Conservation (phyloP, 2,888 invertebrate genomes). For the Scotopteryx bipunctaria region DNA sequence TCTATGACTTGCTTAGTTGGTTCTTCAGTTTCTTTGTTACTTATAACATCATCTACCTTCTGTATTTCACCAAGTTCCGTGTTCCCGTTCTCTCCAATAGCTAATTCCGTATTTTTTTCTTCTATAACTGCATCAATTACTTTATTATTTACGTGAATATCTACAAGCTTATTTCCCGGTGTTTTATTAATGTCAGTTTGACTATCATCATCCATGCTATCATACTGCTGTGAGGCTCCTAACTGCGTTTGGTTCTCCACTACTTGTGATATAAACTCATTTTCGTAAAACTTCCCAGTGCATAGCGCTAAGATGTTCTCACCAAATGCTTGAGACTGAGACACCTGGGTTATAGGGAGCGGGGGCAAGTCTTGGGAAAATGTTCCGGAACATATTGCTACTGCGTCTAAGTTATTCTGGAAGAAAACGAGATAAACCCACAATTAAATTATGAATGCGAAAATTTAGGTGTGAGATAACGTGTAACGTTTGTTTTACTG, state of each 20-base stretch:
- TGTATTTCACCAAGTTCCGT: too few species aligned
- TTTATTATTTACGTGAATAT: not conserved
- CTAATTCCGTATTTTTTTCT: constrained; percentile 1
- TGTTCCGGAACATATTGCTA: constrained; percentile 83
- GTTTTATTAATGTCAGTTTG: constrained; percentile 16
- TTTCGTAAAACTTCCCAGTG: constrained; percentile 83
- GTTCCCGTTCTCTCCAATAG: constrained; percentile 5
- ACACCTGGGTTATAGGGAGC: constrained; percentile 48
- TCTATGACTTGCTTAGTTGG: constrained; percentile 18
- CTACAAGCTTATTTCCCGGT: constrained; percentile 13
- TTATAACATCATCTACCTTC: too few species aligned
- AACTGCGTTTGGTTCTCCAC: constrained; percentile 31
- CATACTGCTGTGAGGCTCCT: constrained; percentile 36
- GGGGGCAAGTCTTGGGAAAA: constrained; percentile 63
- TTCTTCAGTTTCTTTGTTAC: constrained; percentile 5
- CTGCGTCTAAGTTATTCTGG: constrained; percentile 73
- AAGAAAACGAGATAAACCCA: too few species aligned
- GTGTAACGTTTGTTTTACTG: too few species aligned
- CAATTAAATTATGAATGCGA: too few species aligned
- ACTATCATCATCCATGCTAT: constrained; percentile 30
- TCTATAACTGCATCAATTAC: constrained; percentile 16
- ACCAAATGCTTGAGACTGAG: constrained; percentile 66
- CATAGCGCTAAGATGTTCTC: constrained; percentile 80
- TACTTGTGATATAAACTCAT: constrained; percentile 60
- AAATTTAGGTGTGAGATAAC: too few species aligned